These are phyloP conservation scores for Orthonyx spaldingii DNA, from an alignment of 2,113 vertebrate species.

Conservation along the genomic window DNA sequence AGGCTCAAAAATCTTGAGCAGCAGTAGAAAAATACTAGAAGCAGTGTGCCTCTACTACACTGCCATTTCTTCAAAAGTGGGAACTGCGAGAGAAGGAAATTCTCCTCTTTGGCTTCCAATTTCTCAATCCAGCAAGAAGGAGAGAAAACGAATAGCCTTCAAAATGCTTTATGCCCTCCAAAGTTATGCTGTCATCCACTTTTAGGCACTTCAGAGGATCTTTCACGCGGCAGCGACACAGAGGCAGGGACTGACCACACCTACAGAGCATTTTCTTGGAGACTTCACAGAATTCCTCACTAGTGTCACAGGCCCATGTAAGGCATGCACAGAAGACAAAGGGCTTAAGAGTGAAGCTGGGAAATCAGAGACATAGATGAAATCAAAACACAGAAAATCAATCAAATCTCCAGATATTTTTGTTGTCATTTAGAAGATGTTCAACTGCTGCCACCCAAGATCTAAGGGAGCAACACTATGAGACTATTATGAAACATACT, in stretches of 20 bases:
- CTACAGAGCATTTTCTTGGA: not conserved
- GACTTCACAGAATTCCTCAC: not conserved
- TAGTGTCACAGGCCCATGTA: not conserved
- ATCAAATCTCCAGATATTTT: not conserved
- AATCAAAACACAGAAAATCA: not conserved
- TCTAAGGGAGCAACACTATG: not conserved
- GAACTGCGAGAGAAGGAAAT: not conserved
- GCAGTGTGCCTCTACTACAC: not conserved
- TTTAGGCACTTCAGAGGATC: not conserved
- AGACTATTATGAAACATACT: not conserved
- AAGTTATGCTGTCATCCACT: not conserved
- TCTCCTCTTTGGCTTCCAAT: not conserved
- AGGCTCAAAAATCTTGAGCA: not conserved
- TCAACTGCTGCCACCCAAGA: not conserved
- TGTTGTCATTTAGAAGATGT: not conserved
- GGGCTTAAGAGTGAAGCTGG: not conserved
- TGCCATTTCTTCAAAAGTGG: not conserved
- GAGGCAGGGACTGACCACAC: not conserved
- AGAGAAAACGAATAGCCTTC: not conserved
- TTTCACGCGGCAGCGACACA: not conserved
- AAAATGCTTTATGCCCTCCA: not conserved
- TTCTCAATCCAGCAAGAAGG: not conserved
- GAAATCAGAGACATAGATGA: not conserved
- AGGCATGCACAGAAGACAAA: not conserved
- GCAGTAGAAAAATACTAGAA: not conserved